Conservation (phyloP, 2,113 vertebrate species). For the Eulemur macaco region DNA sequence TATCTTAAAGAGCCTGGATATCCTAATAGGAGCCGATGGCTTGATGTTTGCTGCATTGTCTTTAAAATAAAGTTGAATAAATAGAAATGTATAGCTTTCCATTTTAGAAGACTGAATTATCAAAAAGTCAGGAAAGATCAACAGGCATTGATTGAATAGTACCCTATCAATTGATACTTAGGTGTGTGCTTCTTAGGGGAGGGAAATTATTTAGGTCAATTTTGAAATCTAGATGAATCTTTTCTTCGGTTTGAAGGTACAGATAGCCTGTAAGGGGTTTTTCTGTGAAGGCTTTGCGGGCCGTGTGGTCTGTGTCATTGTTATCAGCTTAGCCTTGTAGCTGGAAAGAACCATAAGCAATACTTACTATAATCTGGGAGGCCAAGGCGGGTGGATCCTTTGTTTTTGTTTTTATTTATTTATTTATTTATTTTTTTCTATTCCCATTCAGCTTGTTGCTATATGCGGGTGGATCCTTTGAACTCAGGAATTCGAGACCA, state of each 20-base stretch:
- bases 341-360: not conserved
- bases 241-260: not conserved
- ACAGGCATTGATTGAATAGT: not conserved
- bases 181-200: not conserved
- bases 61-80: conserved; percentile 1
- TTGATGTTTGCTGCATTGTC: not conserved
- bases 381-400: no score
- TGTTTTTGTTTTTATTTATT: no score
- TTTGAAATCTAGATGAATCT: not conserved
- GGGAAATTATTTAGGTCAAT: not conserved
- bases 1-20: not conserved
- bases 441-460: no score
- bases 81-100: not conserved
- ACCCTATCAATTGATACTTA: not conserved
- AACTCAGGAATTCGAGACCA: no score
- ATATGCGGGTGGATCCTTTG: no score
- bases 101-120: not conserved
- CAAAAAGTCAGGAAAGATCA: not conserved
- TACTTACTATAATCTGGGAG: not conserved
- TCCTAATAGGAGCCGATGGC: not conserved
- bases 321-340: not conserved
- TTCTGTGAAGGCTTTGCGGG: not conserved
- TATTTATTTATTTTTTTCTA: no score
- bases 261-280: not conserved
- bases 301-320: not conserved